Evolutionary conservation across 2,888 invertebrate genomes (phyloP).

Genomic region (Leptopilina syphax): DNA sequence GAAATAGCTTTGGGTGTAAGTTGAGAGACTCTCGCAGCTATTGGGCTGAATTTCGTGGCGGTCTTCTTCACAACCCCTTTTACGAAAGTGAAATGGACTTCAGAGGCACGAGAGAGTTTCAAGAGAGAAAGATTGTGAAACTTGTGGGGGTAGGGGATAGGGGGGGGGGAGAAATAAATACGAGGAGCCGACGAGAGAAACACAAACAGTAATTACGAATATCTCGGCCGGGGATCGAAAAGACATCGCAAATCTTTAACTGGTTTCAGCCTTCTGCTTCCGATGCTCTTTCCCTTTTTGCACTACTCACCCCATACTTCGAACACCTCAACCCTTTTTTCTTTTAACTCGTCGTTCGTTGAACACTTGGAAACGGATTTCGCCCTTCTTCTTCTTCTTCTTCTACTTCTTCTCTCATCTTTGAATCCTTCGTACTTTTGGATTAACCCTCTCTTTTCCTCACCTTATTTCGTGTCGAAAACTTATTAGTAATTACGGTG

Average conservation of each 20-base stretch:
- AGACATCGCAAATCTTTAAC: constrained; percentile 77
- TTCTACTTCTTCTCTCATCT: constrained; percentile 37
- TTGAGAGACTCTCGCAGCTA: constrained; percentile 59
- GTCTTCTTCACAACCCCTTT: constrained; percentile 48
- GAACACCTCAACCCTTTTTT: constrained; percentile 43
- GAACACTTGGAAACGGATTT: constrained; percentile 52
- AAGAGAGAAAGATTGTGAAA: constrained; percentile 25
- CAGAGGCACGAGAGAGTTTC: constrained; percentile 48
- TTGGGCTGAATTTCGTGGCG: constrained; percentile 57
- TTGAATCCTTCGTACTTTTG: constrained; percentile 74
- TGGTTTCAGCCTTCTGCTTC: constrained; percentile 72
- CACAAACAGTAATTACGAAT: constrained; percentile 77
- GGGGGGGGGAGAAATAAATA: constrained; percentile 66
- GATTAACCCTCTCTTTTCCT: constrained; percentile 77
- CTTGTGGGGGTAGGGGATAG: no score
- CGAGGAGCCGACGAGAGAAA: constrained; percentile 72
- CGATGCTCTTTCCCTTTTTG: constrained; percentile 59
- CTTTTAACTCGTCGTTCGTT: constrained; percentile 38
- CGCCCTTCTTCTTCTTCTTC: constrained; percentile 44
- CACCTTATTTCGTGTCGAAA: constrained; percentile 77
- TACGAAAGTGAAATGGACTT: constrained; percentile 53
- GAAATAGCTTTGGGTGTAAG: constrained; percentile 56
- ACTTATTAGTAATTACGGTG: constrained; percentile 77
- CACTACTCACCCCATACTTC: constrained; percentile 14
- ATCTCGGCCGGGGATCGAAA: constrained; percentile 75